Evolutionary conservation across 30 jellyfish, hydroid and myxozoan genomes (phyloP).

Genomic region (Hydractinia symbiolongicarpus): DNA sequence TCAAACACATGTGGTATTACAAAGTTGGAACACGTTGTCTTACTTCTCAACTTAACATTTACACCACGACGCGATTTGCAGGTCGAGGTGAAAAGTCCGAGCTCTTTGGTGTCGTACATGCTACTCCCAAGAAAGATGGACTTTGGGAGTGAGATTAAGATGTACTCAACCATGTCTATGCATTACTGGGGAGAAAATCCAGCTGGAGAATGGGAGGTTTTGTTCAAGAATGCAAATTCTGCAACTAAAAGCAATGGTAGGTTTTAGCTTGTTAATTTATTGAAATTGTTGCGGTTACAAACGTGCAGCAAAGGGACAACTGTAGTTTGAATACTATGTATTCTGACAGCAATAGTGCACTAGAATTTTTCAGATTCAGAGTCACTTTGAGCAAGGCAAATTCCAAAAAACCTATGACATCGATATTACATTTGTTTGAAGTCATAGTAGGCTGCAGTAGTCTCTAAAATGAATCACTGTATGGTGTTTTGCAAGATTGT

Average conservation of each 20-base stretch:
- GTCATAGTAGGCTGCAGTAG: no score
- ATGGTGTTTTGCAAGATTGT: no score
- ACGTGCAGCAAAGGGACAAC: no score
- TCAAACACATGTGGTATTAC: slow-evolving; percentile 28
- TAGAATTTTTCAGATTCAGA: no score
- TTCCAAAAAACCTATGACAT: no score
- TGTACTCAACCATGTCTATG: slow-evolving; percentile 39
- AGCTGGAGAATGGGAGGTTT: slow-evolving; percentile 39
- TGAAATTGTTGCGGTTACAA: no score
- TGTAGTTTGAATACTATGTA: no score
- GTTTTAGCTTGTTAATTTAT: no score
- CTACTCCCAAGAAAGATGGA: slow-evolving; percentile 33
- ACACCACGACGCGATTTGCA: slow-evolving; percentile 18
- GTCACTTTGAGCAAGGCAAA: no score
- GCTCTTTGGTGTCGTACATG: slow-evolving; percentile 37
- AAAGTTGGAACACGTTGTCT: slow-evolving; percentile 32
- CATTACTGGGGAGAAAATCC: slow-evolving; percentile 66
- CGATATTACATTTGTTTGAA: no score
- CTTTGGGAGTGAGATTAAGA: slow-evolving; percentile 4
- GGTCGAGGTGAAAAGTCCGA: slow-evolving; percentile 25
- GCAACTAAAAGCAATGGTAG: background rate
- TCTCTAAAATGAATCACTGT: no score
- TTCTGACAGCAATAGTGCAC: no score
- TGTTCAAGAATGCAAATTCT: slow-evolving; percentile 30
- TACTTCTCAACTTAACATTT: slow-evolving; percentile 24